These are phyloP conservation scores for Vesta saturnalis DNA, from an alignment of 2,888 invertebrate species.

Conservation along the genomic window DNA sequence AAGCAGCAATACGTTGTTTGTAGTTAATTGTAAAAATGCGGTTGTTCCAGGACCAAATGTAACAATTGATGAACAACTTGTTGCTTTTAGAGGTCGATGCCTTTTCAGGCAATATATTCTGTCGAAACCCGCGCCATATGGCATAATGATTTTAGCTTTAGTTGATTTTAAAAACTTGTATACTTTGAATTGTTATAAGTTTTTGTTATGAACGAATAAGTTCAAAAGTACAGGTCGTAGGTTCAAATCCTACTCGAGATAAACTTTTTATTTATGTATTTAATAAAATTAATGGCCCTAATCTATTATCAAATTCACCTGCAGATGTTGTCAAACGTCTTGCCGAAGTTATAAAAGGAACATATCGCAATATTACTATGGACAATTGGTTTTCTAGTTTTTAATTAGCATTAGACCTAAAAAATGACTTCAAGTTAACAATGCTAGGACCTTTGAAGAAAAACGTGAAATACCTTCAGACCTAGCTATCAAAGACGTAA, in stretches of 20 bases:
- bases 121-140: not conserved
- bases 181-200: constrained; percentile 11
- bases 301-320: not conserved
- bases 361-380: too few species aligned
- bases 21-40: not conserved
- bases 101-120: not conserved
- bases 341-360: not conserved
- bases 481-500: not conserved
- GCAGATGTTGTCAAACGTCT: not conserved
- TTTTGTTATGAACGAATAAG: too few species aligned
- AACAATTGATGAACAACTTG: constrained; percentile 6
- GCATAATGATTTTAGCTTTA: constrained; percentile 1
- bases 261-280: too few species aligned
- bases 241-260: too few species aligned
- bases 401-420: not conserved
- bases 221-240: too few species aligned
- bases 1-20: not conserved
- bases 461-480: not conserved
- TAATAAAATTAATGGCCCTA: not conserved
- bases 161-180: not conserved
- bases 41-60: not conserved
- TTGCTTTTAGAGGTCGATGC: too few species aligned
- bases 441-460: not conserved
- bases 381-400: not conserved
- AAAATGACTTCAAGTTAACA: too few species aligned